Base-by-base conservation (phyloP, 2,888 invertebrate genomes). In the Lordiphosa fenestrarum region DNA sequence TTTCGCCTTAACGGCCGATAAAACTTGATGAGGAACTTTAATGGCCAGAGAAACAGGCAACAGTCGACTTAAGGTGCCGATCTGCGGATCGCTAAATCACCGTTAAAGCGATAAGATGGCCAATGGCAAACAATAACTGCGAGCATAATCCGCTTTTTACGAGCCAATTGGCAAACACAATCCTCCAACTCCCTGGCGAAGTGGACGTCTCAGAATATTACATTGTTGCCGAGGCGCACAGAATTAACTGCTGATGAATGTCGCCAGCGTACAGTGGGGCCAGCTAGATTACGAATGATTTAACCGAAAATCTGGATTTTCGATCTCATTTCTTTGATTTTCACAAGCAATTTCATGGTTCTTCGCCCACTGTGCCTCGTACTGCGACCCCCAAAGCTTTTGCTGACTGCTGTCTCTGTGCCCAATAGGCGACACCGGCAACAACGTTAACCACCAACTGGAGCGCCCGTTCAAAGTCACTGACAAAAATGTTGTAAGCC, bases 241-340 rank as follows among this genome's bases (percentile, higher is more conserved):
- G 85, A 86, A 85, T 88, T 88, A 88, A 88, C 87, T 86, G 85
- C 82, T 86, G 87, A 87, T 82, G 87, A 80, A 86, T 87, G 87
- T 80, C 6, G 48, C 23, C 51, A 30, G 7, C 30, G 30, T 9
- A 30, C 30, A 30, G 19, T 13, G 48, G 21, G 19, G 19, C 19
- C 1, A 19, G 19, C 19, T 19, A 4, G 2, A 2, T 19, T 1
- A 15, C 15, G 15, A 15, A 15, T 2, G 15, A 15, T 15, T 15
- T 15, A 1, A 15, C 1, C 1, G 1, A 15, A 1, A 15, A 15
- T 15, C 15, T 15, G 15, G 15, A 15, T 15, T 15, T 19, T 19
- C 19, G 3, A 19, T 19, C 19, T 19, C 2, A 19, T 19, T 19
- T 3, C 19, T 19, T 19, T 19, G 19, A 3, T 19, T 2, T 19